Base-by-base conservation (phyloP, 2,888 invertebrate species). In the Diaperis boleti region DNA sequence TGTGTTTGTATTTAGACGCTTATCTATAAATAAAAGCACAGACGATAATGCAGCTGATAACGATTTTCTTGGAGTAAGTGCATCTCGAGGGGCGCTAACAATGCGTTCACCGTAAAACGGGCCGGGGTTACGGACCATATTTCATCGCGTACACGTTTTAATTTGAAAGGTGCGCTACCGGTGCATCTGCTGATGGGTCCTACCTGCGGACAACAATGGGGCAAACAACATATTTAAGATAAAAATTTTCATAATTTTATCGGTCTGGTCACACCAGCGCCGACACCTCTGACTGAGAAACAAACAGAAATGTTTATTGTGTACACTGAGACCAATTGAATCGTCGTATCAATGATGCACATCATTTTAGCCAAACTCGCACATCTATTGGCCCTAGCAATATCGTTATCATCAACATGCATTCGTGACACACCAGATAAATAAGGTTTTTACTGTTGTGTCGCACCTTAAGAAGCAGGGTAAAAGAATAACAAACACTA, bases 131-230 rank as follows among this genome's bases (percentile, higher is more conserved):
- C 49, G n/a, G 33, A 41, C 29, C 29, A 42, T 42, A 33, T 57
- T 57, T 57, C 37, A 47, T 39, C 45, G 35, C 14, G 18, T 39
- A 59, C 37, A 54, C 13, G 22, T 64, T 70, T 70, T 71, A 68
- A 71, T 69, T 68, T 64, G 66, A 71, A 70, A 70, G 69, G 70
- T 72, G 69, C 66, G 71, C 69, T 71, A 70, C 70, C 66, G 71
- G 65, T 55, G 61, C 47, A 44, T 62, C 56, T 65, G 65, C 41
- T 14, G 22, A 18, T 42, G 42, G 44, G 17, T 14, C 15, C 18
- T 45, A 56, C 56, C 56, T 45, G 56, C 45, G 14, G 13, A 13
- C 14, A 39, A 13, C 14, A 13, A 15, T 13, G 13, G 39, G 39
- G 3, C 39, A 13, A 35, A 35, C 35, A 35, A 35, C 35, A 35